These are phyloP conservation scores for Diaphora mendica DNA, from an alignment of 2,888 invertebrate genomes.

Conservation along the genomic window DNA sequence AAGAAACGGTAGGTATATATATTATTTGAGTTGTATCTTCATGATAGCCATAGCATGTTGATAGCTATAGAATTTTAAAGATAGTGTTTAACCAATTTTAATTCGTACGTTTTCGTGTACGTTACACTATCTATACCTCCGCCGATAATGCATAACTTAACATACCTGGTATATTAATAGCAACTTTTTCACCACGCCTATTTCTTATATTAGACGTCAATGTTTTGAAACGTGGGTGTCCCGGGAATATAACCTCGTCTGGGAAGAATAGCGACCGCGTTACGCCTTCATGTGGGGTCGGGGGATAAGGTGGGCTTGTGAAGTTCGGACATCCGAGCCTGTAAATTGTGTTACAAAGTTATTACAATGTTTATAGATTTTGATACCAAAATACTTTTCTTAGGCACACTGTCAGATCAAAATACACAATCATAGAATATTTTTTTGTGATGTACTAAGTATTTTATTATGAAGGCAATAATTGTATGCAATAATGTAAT, in stretches of 20 bases:
- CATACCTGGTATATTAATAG: constrained; percentile 97
- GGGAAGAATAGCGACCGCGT: constrained; percentile 97
- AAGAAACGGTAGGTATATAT: background rate
- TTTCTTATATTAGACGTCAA: constrained; percentile 96
- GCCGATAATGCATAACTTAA: background rate
- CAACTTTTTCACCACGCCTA: constrained; percentile 97
- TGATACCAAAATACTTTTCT: background rate
- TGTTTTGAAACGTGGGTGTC: constrained; percentile 98
- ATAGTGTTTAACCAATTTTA: background rate
- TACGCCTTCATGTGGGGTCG: constrained; percentile 90
- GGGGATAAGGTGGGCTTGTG: constrained; percentile 90
- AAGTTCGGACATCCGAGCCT: constrained; percentile 96
- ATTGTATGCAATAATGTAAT: too few species aligned
- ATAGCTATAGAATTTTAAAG: background rate
- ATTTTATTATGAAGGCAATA: background rate
- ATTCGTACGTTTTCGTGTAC: background rate
- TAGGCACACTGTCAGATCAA: background rate
- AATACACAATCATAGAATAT: background rate
- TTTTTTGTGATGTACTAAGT: background rate
- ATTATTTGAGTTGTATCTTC: background rate
- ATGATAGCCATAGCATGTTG: background rate
- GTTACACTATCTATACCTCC: background rate
- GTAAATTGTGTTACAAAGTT: constrained; percentile 48
- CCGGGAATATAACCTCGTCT: constrained; percentile 96
- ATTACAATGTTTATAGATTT: background rate